Evolutionary conservation across 2,113 vertebrate species (phyloP).

Genomic region (Irena cyanogastra): DNA sequence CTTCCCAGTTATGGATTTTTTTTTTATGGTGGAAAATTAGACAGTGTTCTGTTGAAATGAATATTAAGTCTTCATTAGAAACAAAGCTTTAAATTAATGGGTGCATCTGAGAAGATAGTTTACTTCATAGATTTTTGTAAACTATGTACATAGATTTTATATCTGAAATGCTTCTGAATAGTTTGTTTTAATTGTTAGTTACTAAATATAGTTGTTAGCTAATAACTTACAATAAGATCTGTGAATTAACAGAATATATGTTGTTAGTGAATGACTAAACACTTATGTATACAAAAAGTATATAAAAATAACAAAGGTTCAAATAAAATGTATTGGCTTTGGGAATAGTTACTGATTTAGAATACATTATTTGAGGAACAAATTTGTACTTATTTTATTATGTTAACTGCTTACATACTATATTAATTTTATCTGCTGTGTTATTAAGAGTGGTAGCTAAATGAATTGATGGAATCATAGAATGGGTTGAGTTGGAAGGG

Average conservation of each 20-base stretch:
- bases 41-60: background rate
- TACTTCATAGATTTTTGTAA: background rate
- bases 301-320: background rate
- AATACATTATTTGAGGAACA: background rate
- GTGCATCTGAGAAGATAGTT: background rate
- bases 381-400: background rate
- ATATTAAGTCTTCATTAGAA: background rate
- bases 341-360: background rate
- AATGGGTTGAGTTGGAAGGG: background rate
- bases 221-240: background rate
- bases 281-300: background rate
- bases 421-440: background rate
- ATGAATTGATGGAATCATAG: background rate
- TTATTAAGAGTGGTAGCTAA: background rate
- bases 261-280: background rate
- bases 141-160: background rate
- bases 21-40: background rate
- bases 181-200: background rate
- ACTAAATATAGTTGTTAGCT: background rate
- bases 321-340: background rate
- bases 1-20: background rate
- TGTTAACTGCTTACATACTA: background rate
- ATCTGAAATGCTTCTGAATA: background rate
- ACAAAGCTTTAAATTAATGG: background rate
- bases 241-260: background rate